Percentiles rank a stretch among this genome's conserved stretches.
These are phyloP conservation scores for Nixonia krombeini DNA, from an alignment of 1,140 invertebrate species.

Conservation along the genomic window DNA sequence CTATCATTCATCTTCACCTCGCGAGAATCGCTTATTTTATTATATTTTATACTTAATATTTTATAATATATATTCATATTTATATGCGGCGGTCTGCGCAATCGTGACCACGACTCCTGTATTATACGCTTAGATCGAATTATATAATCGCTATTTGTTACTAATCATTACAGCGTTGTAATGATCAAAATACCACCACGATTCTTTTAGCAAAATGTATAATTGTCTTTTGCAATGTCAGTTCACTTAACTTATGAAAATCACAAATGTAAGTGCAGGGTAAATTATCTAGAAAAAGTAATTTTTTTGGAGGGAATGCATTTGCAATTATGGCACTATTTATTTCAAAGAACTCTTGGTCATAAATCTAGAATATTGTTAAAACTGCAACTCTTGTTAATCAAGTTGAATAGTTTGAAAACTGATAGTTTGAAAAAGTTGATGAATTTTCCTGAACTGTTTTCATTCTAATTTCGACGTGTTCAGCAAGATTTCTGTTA, in stretches of 20 bases:
- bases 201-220: conserved; percentile 2
- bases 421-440: no score
- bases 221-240: not conserved
- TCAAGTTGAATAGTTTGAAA: no score
- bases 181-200: conserved; percentile 6
- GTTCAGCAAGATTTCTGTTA: no score
- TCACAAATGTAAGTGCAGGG: conserved; percentile 3
- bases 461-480: no score
- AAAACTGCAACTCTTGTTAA: no score
- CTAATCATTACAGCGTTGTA: conserved; percentile 30
- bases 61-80: conserved; percentile 39
- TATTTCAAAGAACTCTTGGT: no score
- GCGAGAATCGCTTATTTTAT: conserved; percentile 47
- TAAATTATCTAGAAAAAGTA: conserved; percentile 4
- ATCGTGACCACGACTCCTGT: conserved; percentile 37
- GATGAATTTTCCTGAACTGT: no score
- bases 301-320: no score
- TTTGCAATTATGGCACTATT: no score
- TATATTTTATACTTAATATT: conserved; percentile 39
- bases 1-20: conserved; percentile 36
- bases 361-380: no score
- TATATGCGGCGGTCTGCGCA: conserved; percentile 39
- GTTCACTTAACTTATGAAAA: not conserved
- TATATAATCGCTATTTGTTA: conserved; percentile 43
- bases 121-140: conserved; percentile 48